phyloP scores from a whole-genome alignment of 2,113 vertebrate genomes.

The Typhlomys cinereus region DNA sequence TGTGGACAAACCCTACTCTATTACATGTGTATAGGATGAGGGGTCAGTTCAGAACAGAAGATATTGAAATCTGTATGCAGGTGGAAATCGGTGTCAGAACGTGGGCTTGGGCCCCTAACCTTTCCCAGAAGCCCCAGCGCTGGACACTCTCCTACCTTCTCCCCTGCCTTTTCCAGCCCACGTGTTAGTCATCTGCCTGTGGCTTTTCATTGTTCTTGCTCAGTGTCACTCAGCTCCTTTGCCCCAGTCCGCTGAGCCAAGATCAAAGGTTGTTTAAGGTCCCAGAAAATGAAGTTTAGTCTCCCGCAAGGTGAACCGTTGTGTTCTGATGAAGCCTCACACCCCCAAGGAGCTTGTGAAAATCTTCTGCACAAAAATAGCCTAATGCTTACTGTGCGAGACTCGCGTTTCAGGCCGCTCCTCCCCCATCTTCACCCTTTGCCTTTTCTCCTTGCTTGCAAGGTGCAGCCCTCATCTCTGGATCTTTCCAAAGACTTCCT shows the following conservation, averaged over 20 bases:
- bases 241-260: slow-evolving; percentile 1
- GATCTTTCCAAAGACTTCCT: slow-evolving; percentile 47
- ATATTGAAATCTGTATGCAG: background rate
- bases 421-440: background rate
- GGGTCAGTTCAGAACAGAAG: background rate
- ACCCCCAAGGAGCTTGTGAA: slow-evolving; percentile 50
- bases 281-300: slow-evolving; percentile 47
- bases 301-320: slow-evolving; percentile 65
- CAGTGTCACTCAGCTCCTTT: slow-evolving; percentile 38
- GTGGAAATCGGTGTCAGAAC: background rate
- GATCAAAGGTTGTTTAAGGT: slow-evolving; percentile 73
- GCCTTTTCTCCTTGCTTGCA: background rate
- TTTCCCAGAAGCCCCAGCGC: background rate
- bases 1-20: slow-evolving; percentile 16
- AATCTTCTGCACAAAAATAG: slow-evolving; percentile 72
- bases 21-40: background rate
- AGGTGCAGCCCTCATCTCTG: background rate
- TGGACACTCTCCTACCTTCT: background rate
- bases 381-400: slow-evolving; percentile 15
- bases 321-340: slow-evolving; percentile 67
- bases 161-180: slow-evolving; percentile 39
- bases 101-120: background rate
- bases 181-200: slow-evolving; percentile 38
- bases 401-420: background rate
- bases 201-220: slow-evolving; percentile 37